Base-by-base conservation (phyloP, 2,888 invertebrate species). In the Netelia fuscicornis region DNA sequence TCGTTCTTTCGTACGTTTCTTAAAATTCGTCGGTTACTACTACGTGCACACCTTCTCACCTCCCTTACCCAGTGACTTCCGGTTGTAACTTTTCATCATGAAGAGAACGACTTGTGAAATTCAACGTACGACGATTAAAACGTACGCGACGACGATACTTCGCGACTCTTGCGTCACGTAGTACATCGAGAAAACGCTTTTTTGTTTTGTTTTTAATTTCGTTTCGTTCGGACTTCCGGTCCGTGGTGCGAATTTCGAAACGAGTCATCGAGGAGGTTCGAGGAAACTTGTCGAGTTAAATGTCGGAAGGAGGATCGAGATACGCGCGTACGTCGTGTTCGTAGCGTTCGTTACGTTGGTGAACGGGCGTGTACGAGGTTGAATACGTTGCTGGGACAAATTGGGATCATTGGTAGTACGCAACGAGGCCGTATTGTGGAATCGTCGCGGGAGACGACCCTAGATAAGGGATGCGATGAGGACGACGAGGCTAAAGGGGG, bases 341-440 rank as follows among this genome's bases (percentile, higher is more conserved):
- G 30, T 30, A 5, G 30, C 30, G 5, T 30, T 30, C 30, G 30
- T 30, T 30, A 30, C 30, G 30, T 30, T 30, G 5, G 30, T 30
- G 30, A 30, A 30, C 3, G 30, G 5, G 30, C 6, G 2, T 30
- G 30, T 30, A 37, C 9, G 11, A 13, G 37, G 5, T 0, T 17
- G 10, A 52, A 44, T 67, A 60, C 48, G 25, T 56, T 60, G 68
- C 23, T 78, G 17, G 70, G 37, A 20, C 11, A 52, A 9, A 68
- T 78, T 37, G 52, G 44, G 23, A 64, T 71, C 23, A 78, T 78
- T 75, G 62, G 52, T 13, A 79, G 85, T 71, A 25, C 56, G 64
- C 56, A 77, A 80, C 68, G 84, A 86, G 79, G 83, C 86, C 25
- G 75, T 74, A 89, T 85, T 87, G 88, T 88, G 88, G 89, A 88